Evolutionary conservation across 92 coral and sea anemone species (phyloP), one percentile per base, ranked within the genome.

Genomic region (Heteractis magnifica): DNA sequence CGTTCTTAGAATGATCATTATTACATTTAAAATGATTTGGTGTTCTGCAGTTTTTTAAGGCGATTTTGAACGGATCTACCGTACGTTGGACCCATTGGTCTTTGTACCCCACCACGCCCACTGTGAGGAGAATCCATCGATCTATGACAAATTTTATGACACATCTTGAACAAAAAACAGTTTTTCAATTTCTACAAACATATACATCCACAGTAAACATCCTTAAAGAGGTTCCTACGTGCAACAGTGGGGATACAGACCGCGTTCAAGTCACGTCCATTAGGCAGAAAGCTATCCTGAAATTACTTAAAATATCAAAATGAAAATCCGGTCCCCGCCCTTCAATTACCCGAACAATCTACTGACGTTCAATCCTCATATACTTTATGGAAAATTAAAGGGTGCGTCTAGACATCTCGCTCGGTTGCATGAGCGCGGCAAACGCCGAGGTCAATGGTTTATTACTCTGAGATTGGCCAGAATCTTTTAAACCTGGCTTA

Each of bases 351-450:
- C 3, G 10, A 26, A 68, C 21, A 41, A 68, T 68, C 73, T 21
- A 21, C 49, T 10, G 49, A 68, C 73, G 23, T 23, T 23, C 41
- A 41, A 23, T 68, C 23, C 73, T n/a, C 73, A 68, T 23, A 68
- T 20, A 68, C 14, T 68, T 68, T 5, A 68, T 68, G 9, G 23
- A 68, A 34, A 34, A 34, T 34, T 34, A 34, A 10, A 26, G 49
- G 10, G 44, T 26, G 13, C 44, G 49, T 68, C 73, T 68, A 68
- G 73, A 68, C 73, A 18, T 62, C 8, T 18, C 12, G 23, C 15
- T 10, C 15, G 13, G 73, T 68, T 68, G 73, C 73, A 26, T 23
- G 73, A 23, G 73, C 73, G 50, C 73, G 73, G 73, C 73, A 68
- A 68, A 68, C 8, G 8, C 49, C 49, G 73, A 26, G 73, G 73